A percentile compares a stretch with the other conserved stretches of the same genome.
These are phyloP conservation scores for Lepidonotus clava DNA, from an alignment of 2,888 invertebrate genomes.

Conservation along the genomic window DNA sequence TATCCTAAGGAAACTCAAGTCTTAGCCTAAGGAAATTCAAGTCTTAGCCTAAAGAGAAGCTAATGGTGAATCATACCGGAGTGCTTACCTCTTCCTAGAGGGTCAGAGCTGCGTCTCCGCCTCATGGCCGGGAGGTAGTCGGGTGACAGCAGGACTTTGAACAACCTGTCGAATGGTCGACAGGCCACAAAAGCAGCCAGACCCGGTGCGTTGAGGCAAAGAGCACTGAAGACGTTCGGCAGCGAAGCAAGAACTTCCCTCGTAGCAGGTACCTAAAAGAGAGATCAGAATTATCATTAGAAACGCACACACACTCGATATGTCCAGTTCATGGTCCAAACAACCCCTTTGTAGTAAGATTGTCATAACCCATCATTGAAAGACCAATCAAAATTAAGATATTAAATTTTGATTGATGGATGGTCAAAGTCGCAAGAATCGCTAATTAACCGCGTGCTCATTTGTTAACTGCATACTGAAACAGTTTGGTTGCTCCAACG, in stretches of 20 bases:
- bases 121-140: constrained; percentile 92
- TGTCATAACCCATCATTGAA: too few relatives aligned
- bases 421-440: too few relatives aligned
- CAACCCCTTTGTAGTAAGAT: too few relatives aligned
- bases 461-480: too few relatives aligned
- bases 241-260: constrained; percentile 87
- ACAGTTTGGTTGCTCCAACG: too few relatives aligned
- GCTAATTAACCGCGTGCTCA: too few relatives aligned
- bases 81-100: constrained; percentile 74
- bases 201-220: constrained; percentile 91
- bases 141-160: constrained; percentile 87
- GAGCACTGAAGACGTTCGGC: constrained; percentile 90
- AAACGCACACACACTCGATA: too few relatives aligned
- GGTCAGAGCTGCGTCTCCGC: constrained; percentile 88
- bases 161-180: constrained; percentile 90
- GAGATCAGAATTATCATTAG: background rate
- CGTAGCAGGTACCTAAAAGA: constrained; percentile 82
- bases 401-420: too few relatives aligned
- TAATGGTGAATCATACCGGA: background rate
- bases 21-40: too few relatives aligned
- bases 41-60: background rate
- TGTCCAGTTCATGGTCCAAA: too few relatives aligned
- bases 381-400: too few relatives aligned
- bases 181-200: constrained; percentile 89
- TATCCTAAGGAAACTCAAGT: too few relatives aligned